Base-by-base conservation (phyloP, 2,888 invertebrate species). In the Mimas tiliae region DNA sequence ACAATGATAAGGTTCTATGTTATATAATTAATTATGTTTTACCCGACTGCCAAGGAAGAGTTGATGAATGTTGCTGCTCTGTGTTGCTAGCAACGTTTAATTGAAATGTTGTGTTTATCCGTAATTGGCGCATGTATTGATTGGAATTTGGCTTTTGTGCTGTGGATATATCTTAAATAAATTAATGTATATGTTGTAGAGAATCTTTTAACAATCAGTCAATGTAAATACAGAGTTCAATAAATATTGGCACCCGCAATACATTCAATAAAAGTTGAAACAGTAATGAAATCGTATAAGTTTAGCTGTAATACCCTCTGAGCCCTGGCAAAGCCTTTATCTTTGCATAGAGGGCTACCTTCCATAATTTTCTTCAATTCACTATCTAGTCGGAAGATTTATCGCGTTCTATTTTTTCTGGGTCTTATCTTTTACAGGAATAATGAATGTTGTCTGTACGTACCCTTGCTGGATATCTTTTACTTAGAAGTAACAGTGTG, bases 341-440 rank as follows among this genome's bases (percentile, higher is more conserved):
- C 76, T 79, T 70, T 71, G 62, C 72, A 74, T 74, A 74, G 73
- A 74, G 73, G 70, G 73, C 74, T 58, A 70, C 73, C 76, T 80
- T 76, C 79, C 76, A 80, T 80, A 81, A 82, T 79, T 78, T 76
- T 76, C 68, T 76, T 71, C 72, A 74, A 72, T 72, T 79, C 75
- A 72, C 80, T 82, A 83, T 82, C 81, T 80, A 68, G 70, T 70
- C 52, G 67, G 69, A 67, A 76, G 77, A 83, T 82, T 81, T 79
- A 83, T 75, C 67, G 65, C 67, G 62, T 65, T 72, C 75, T 68
- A 76, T 77, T 80, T 78, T 27, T 74, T 76, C 74, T 74, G 67
- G 66, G 27, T 70, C 72, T 79, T 82, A 80, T 77, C 78, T 78
- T 76, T 74, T 67, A 62, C 69, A 63, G 69, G 69, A 75, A 73